phyloP scores from a whole-genome alignment of 2,888 invertebrate genomes.

The Leucophora obtusa region DNA sequence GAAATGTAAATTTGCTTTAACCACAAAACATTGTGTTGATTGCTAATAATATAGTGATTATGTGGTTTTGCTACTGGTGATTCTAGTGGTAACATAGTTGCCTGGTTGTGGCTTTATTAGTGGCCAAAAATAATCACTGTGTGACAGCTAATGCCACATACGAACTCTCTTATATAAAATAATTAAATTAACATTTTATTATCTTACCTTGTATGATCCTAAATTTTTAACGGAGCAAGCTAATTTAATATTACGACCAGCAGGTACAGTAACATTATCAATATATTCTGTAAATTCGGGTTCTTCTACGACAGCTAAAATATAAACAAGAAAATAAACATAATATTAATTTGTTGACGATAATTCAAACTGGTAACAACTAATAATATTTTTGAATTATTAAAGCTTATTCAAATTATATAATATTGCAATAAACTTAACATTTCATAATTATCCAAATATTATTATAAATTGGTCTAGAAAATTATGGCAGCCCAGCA shows the following conservation, averaged over 20 bases:
- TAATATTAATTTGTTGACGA: too few relatives aligned
- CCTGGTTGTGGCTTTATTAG: not conserved
- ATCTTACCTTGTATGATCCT: conserved; percentile 92
- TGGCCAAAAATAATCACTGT: not conserved
- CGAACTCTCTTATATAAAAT: not conserved
- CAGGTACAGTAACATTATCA: conserved; percentile 90
- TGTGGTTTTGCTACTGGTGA: not conserved
- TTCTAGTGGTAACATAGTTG: not conserved
- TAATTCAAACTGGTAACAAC: too few relatives aligned
- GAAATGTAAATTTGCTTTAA: too few relatives aligned
- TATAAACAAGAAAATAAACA: conserved; percentile 25
- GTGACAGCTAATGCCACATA: too few relatives aligned
- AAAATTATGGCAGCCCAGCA: not conserved
- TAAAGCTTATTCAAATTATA: too few relatives aligned
- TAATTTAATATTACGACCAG: conserved; percentile 91
- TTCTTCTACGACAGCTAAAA: conserved; percentile 87
- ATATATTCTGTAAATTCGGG: conserved; percentile 95
- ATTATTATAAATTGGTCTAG: conserved; percentile 29
- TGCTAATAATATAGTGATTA: not conserved
- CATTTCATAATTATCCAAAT: conserved; percentile 31
- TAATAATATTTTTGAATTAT: too few relatives aligned
- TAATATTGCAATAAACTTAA: conserved; percentile 18
- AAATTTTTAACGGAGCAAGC: conserved; percentile 95
- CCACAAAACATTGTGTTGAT: too few relatives aligned
- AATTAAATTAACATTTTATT: conserved; percentile 71